These are phyloP conservation scores for Sebastes matsubarae DNA, from an alignment of 2,797 vertebrate species.

Conservation along the genomic window DNA sequence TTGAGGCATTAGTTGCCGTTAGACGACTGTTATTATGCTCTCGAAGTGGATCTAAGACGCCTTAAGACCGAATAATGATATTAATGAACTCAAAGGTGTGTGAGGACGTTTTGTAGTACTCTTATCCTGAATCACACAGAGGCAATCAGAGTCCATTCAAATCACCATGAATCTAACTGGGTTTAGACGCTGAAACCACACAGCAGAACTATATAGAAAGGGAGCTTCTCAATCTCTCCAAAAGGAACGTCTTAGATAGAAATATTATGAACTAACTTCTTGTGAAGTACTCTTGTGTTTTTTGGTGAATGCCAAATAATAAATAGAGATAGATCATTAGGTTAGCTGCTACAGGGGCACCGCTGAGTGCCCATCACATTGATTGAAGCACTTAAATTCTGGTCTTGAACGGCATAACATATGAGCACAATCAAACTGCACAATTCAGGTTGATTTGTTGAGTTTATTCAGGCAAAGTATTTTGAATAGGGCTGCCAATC, in stretches of 20 bases:
- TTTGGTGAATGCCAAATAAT: constrained; percentile 3
- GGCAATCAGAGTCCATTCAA: constrained; percentile 50
- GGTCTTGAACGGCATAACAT: not conserved
- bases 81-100: constrained; percentile 32
- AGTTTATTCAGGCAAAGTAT: constrained; percentile 1
- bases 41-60: constrained; percentile 24
- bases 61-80: constrained; percentile 24
- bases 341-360: not conserved
- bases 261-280: constrained; percentile 1
- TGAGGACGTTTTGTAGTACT: constrained; percentile 5
- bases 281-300: not conserved
- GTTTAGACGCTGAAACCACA: constrained; percentile 5
- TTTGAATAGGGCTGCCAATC: too few species aligned
- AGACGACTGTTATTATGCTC: constrained; percentile 34
- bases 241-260: not conserved
- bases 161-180: constrained; percentile 11
- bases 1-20: constrained; percentile 6
- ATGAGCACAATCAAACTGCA: constrained; percentile 20
- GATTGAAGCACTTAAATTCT: constrained; percentile 21
- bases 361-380: not conserved
- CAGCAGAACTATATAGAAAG: constrained; percentile 4
- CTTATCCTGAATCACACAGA: constrained; percentile 17
- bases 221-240: not conserved
- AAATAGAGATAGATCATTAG: constrained; percentile 7
- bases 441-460: constrained; percentile 14